These are phyloP conservation scores for Perizoma flavofasciatum DNA, from an alignment of 2,888 invertebrate genomes.

Conservation along the genomic window DNA sequence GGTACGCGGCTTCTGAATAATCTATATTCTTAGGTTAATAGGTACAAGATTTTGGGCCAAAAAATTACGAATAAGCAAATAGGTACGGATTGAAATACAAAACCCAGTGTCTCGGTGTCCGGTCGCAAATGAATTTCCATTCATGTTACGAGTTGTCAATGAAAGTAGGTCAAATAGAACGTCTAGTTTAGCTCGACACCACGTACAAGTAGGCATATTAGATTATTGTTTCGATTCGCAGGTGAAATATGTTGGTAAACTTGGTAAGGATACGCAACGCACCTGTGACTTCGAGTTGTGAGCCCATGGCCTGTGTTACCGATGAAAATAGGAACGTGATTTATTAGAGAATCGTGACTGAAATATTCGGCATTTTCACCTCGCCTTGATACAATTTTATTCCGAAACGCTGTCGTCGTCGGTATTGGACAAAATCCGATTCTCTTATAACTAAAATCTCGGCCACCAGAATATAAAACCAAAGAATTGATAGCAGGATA, in stretches of 20 bases:
- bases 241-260: constrained; percentile 32
- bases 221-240: constrained; percentile 48
- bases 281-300: constrained; percentile 40
- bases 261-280: constrained; percentile 24
- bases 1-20: no score
- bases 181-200: constrained; percentile 61
- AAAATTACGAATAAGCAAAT: constrained; percentile 36
- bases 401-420: background rate
- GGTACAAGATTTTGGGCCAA: background rate
- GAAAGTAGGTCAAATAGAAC: constrained; percentile 67
- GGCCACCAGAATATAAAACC: constrained; percentile 2
- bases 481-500: constrained; percentile 6
- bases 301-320: constrained; percentile 35
- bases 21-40: no score
- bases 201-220: constrained; percentile 45
- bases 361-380: constrained; percentile 19
- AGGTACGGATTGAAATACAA: constrained; percentile 44
- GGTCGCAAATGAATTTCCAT: constrained; percentile 67
- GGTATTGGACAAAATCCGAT: background rate
- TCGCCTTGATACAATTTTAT: constrained; percentile 10
- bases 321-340: constrained; percentile 41
- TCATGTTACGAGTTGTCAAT: constrained; percentile 63
- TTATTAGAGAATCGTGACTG: constrained; percentile 35
- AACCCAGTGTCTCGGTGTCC: constrained; percentile 47
- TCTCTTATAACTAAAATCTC: background rate